Conservation (phyloP, 2,113 vertebrate genomes). For the Colius striatus region DNA sequence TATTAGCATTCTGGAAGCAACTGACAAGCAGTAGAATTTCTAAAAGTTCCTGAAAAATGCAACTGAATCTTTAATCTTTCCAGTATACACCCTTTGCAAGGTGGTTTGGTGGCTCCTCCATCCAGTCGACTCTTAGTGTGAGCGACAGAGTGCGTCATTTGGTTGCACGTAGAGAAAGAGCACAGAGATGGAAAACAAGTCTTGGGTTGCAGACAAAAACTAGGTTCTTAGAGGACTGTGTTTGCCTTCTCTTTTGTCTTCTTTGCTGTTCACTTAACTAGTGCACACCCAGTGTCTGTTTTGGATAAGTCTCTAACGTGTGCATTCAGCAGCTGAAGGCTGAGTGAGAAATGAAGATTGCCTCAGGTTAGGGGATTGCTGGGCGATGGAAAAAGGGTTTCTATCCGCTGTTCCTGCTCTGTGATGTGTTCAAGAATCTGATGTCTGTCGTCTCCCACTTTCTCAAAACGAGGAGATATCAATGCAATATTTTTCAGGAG, state of each 20-base stretch:
- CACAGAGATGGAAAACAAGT: not conserved
- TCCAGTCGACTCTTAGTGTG: not conserved
- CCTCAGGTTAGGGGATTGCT: not conserved
- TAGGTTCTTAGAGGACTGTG: not conserved
- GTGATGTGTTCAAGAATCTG: not conserved
- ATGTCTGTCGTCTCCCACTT: not conserved
- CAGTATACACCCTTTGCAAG: not conserved
- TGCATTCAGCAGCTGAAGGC: not conserved
- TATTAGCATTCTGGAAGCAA: not conserved
- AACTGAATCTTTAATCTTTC: not conserved
- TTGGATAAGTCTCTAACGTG: not conserved
- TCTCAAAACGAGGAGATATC: not conserved
- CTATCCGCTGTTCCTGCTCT: not conserved
- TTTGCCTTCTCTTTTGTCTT: not conserved
- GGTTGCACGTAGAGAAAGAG: rapidly evolving
- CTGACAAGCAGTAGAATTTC: not conserved
- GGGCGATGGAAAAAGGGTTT: not conserved
- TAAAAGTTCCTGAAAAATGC: not conserved
- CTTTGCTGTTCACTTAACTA: not conserved
- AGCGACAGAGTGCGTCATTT: too few species aligned
- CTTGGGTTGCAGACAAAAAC: not conserved
- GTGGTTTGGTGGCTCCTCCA: not conserved
- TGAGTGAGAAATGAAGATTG: not conserved
- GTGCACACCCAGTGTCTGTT: not conserved
- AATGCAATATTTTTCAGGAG: not conserved